Conservation (phyloP, 1,140 invertebrate genomes). For the Phthorimaea operculella region DNA sequence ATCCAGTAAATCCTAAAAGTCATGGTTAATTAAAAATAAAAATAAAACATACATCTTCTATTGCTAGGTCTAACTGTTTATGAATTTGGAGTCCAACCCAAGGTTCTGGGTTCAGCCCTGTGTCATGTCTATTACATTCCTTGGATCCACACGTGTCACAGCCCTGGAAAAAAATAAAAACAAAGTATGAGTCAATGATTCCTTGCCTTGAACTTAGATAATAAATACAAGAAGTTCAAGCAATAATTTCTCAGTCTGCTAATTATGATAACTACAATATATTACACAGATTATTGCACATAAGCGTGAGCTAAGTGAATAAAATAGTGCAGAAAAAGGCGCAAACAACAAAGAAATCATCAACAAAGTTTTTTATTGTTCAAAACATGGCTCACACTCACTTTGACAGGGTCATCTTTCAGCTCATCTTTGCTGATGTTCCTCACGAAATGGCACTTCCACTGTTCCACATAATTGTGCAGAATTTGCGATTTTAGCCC, state of each 20-base stretch:
- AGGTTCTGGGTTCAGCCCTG: conserved; percentile 63
- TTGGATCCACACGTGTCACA: conserved; percentile 54
- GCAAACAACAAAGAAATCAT: neutral
- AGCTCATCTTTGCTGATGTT: conserved; percentile 23
- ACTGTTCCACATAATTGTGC: conserved; percentile 40
- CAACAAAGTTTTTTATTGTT: neutral
- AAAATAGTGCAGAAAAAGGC: neutral
- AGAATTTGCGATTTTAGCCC: conserved; percentile 43
- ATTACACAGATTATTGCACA: neutral
- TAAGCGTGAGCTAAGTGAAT: neutral
- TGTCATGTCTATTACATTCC: conserved; percentile 66
- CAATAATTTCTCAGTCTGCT: neutral
- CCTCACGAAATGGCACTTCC: conserved; percentile 44
- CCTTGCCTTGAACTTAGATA: neutral
- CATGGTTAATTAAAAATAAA: too few species aligned
- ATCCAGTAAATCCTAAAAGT: too few species aligned
- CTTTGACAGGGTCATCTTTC: conserved; percentile 27
- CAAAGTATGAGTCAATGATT: conserved; percentile 10
- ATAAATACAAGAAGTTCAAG: neutral
- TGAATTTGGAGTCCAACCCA: conserved; percentile 74
- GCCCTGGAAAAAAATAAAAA: conserved; percentile 29
- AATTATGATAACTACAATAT: neutral
- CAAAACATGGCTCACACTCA: conserved; percentile 23
- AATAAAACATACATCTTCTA: conserved; percentile 73
- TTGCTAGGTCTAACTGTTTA: conserved; percentile 73